phyloP scores from a whole-genome alignment of 2,113 vertebrate genomes.

The Sebastes schlegelii region DNA sequence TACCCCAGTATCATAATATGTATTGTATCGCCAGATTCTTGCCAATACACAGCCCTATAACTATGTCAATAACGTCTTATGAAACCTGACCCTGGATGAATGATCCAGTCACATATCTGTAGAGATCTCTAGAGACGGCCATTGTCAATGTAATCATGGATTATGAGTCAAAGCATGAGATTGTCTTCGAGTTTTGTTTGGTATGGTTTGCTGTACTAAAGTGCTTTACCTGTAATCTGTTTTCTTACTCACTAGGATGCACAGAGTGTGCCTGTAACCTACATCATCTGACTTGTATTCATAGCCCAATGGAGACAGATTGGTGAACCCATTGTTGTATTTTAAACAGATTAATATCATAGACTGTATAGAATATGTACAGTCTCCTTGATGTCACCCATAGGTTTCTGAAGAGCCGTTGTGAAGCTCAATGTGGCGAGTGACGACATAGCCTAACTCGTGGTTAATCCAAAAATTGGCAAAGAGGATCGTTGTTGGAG shows the following conservation, averaged over 20 bases:
- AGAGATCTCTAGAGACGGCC: not conserved
- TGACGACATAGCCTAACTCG: too few species aligned
- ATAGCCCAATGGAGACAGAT: not conserved
- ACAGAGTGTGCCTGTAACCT: not conserved
- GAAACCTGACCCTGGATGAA: not conserved
- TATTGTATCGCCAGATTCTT: too few species aligned
- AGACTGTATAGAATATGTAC: too few species aligned
- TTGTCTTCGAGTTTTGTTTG: not conserved
- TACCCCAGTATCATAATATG: too few species aligned
- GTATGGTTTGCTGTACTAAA: not conserved
- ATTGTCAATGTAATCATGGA: not conserved
- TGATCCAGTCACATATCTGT: not conserved
- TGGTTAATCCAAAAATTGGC: too few species aligned
- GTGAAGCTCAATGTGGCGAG: too few species aligned
- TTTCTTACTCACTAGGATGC: not conserved
- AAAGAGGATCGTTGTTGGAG: too few species aligned
- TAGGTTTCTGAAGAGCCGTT: too few species aligned
- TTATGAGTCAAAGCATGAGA: not conserved
- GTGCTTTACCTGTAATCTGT: not conserved
- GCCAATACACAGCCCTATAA: too few species aligned
- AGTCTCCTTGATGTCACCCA: too few species aligned
- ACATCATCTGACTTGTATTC: not conserved
- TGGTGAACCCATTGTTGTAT: not conserved
- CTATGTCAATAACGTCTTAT: not conserved
- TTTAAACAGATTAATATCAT: not conserved